phyloP scores from a whole-genome alignment of 2,797 vertebrate species.

The Schizothorax lantsangensis region DNA sequence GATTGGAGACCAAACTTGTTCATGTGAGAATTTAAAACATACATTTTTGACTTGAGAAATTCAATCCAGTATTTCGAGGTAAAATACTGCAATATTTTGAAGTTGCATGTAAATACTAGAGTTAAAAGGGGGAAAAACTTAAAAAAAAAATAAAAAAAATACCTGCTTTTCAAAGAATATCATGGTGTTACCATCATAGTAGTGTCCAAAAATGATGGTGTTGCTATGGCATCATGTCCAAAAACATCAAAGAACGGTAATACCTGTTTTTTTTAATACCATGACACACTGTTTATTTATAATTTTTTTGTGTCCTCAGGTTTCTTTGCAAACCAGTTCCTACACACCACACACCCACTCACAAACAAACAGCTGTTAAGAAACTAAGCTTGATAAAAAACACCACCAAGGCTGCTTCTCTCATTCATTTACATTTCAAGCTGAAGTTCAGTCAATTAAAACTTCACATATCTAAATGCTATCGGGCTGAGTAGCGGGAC shows the following conservation, averaged over 20 bases:
- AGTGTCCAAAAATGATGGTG: not conserved
- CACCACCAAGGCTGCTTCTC: not conserved
- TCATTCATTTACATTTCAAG: conserved; percentile 1
- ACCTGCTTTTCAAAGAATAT: not conserved
- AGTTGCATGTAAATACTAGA: not conserved
- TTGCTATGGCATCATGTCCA: not conserved
- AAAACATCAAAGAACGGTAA: not conserved
- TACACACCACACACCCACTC: not conserved
- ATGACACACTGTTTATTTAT: not conserved
- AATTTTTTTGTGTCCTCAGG: not conserved
- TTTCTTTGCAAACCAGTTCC: not conserved
- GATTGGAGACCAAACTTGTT: not conserved
- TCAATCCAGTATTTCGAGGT: not conserved
- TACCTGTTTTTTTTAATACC: not conserved
- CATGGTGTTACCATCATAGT: not conserved
- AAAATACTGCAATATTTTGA: not conserved
- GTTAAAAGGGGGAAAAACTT: not conserved
- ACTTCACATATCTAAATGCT: not conserved
- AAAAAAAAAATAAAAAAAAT: too few relatives aligned
- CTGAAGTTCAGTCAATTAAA: conserved; percentile 20
- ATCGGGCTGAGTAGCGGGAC: not conserved
- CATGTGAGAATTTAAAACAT: not conserved
- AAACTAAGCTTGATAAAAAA: not conserved
- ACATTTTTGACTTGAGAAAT: not conserved
- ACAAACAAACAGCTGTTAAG: conserved; percentile 13